Base-by-base conservation (phyloP, 1,140 invertebrate genomes). In the Caligus rogercresseyi region DNA sequence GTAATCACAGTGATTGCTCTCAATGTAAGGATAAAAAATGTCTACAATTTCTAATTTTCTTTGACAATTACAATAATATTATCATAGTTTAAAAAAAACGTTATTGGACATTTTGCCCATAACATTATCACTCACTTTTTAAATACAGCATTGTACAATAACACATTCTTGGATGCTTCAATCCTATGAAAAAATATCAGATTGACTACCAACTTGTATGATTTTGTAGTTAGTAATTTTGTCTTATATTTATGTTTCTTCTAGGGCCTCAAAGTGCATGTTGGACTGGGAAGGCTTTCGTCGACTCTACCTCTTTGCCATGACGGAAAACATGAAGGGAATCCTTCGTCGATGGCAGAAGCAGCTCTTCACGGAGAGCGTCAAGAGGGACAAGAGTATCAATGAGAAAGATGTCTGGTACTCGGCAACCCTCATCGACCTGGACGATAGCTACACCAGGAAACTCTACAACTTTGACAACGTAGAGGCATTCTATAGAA, bases 271-370 rank as follows among this genome's bases (percentile, higher is more conserved):
- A 66, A 82, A 86, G 58, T 81, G 81, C 69, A 73, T 90, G 56
- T 72, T 88, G 15, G 82, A 87, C 68, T 92, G 87, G 87, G 81
- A 86, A 69, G 86, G 89, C 69, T 85, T 91, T 70, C 78, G 87
- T 2, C 80, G 87, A 0, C 81, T 87, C 67, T 94, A 94, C 71
- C 74, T 91, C n/a, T 90, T 88, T 70, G 81, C 87, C 31, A 90
- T 94, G 84, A 90, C 89, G 0, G 86, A 89, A 71, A 89, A 89
- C 70, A 82, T 91, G 68, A 87, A 88, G 63, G 82, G 81, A 67
- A 82, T 92, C 43, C 84, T 94, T 63, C 76, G 86, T 1, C 77
- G 80, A 25, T 86, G 92, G 73, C 83, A 85, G 65, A 77, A 82
- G 65, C 79, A 83, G 43, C 73, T 91, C 53, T 75, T 93, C 13